Evolutionary conservation across 92 coral and sea anemone genomes (phyloP).

Genomic region (Isaurus tuberculatus): DNA sequence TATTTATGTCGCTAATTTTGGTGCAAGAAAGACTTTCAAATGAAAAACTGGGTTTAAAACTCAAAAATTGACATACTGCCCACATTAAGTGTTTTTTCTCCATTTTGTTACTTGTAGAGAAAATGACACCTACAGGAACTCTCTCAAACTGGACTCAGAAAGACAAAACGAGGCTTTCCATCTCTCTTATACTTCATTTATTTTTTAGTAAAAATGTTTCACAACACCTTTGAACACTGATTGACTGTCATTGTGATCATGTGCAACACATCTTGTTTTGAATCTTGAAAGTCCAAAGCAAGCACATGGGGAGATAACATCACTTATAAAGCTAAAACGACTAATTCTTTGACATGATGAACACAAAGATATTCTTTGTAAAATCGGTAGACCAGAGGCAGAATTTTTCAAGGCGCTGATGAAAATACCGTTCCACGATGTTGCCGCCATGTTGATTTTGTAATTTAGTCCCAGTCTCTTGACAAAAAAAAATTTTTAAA

Average conservation of each 20-base stretch:
- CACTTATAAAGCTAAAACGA: neutral
- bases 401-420: neutral
- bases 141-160: no score
- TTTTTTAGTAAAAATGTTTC: no score
- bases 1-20: no score
- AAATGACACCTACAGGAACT: no score
- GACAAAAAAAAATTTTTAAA: neutral
- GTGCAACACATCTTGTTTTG: neutral
- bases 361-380: slow-evolving; percentile 12
- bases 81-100: no score
- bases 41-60: no score
- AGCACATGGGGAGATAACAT: neutral
- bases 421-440: neutral
- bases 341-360: neutral
- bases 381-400: neutral
- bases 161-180: no score
- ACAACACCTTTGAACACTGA: neutral
- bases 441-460: slow-evolving; percentile 62
- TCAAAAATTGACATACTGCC: no score
- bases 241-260: neutral
- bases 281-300: slow-evolving; percentile 3
- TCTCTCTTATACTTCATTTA: no score
- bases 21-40: no score
- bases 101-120: no score
- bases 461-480: slow-evolving; percentile 37